Conservation (phyloP, 2,113 vertebrate genomes). For the Circaetus gallicus region DNA sequence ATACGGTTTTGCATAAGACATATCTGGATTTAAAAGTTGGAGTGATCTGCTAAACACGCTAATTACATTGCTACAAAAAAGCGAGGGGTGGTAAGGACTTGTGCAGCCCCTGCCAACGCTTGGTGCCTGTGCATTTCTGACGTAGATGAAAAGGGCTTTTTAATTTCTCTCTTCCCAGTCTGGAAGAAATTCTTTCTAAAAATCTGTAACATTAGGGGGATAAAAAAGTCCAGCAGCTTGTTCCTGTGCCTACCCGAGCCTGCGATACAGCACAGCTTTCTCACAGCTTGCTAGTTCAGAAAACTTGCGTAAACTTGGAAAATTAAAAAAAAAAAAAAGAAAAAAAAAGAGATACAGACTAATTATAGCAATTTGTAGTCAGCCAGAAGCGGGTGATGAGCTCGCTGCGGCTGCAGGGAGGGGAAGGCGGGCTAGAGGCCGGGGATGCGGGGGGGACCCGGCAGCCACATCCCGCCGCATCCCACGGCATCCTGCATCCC, state of each 20-base stretch:
- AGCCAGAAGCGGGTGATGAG: fast-evolving
- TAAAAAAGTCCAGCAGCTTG: background rate
- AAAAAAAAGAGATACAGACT: fast-evolving
- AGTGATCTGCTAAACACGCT: fast-evolving
- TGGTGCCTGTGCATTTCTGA: background rate
- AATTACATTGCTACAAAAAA: fast-evolving
- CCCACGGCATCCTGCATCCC: background rate
- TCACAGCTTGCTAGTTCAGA: background rate
- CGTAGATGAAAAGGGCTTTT: background rate
- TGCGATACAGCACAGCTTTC: fast-evolving
- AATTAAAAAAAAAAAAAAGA: too few relatives aligned
- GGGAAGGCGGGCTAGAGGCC: fast-evolving
- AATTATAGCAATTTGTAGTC: fast-evolving
- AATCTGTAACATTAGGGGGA: fast-evolving
- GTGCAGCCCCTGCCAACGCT: background rate
- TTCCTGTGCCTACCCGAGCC: background rate
- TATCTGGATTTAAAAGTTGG: fast-evolving
- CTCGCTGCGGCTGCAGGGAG: background rate
- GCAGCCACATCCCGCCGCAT: fast-evolving
- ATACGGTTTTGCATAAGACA: fast-evolving
- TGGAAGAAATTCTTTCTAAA: background rate
- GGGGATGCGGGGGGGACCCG: background rate
- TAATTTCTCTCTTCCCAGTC: background rate
- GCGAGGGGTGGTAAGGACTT: fast-evolving
- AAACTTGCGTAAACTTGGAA: background rate